phyloP scores from a whole-genome alignment of 1,140 invertebrate genomes.

The Adelges cooleyi region DNA sequence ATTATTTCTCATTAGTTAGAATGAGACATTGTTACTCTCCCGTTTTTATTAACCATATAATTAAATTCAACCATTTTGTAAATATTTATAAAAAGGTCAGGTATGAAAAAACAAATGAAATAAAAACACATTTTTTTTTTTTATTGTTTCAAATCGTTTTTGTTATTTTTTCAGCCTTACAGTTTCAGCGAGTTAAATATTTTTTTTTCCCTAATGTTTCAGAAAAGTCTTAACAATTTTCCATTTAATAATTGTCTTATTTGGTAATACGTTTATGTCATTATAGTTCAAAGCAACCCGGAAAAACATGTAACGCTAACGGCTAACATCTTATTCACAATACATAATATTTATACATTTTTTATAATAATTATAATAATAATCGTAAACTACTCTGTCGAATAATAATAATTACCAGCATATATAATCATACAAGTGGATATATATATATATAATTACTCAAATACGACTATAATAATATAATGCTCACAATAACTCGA shows the following conservation, averaged over 20 bases:
- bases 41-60: too few species aligned
- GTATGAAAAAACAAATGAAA: neutral
- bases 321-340: neutral
- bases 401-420: too few species aligned
- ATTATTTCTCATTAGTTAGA: too few species aligned
- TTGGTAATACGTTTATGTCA: slow-evolving; percentile 26
- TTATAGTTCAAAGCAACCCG: slow-evolving; percentile 27
- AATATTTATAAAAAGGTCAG: too few species aligned
- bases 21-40: too few species aligned
- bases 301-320: slow-evolving; percentile 28
- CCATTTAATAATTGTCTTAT: slow-evolving; percentile 25
- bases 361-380: slow-evolving; percentile 4
- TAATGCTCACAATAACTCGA: slow-evolving; percentile 26
- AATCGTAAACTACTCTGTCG: neutral
- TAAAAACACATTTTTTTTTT: slow-evolving; percentile 12
- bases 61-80: too few species aligned
- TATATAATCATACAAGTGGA: too few species aligned
- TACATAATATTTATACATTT: slow-evolving; percentile 5
- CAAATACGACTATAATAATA: slow-evolving; percentile 10
- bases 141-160: slow-evolving; percentile 23
- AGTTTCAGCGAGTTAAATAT: slow-evolving; percentile 28
- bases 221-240: slow-evolving; percentile 29
- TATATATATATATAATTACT: slow-evolving; percentile 21
- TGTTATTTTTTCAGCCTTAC: slow-evolving; percentile 29
- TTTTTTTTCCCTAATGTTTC: slow-evolving; percentile 28